Percentiles rank a stretch among this genome's conserved stretches.
These are phyloP conservation scores for Corythornis madagascariensis DNA, from an alignment of 2,113 vertebrate species.

Conservation along the genomic window DNA sequence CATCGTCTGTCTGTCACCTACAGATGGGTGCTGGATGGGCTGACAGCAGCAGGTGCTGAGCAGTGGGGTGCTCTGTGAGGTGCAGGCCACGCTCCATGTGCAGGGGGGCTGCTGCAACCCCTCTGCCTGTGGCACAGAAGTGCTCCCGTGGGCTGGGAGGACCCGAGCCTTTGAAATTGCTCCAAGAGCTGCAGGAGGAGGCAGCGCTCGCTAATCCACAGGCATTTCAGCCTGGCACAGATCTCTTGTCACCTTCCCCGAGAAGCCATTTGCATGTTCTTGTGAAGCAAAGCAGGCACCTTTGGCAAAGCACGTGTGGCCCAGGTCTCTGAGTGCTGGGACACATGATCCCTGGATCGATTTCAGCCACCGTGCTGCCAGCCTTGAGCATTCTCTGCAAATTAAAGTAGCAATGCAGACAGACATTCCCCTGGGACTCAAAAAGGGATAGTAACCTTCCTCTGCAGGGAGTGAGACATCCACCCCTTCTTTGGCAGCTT, in stretches of 20 bases:
- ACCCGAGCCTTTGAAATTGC: not conserved
- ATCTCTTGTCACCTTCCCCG: not conserved
- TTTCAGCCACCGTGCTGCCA: not conserved
- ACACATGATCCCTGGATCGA: not conserved
- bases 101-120: not conserved
- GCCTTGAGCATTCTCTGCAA: not conserved
- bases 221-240: not conserved
- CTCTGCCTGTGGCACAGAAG: not conserved
- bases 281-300: not conserved
- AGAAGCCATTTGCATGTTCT: not conserved
- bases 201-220: not conserved
- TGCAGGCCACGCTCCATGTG: fast-evolving
- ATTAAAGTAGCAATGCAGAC: not conserved
- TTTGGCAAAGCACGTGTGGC: not conserved
- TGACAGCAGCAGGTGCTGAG: not conserved
- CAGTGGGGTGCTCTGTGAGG: fast-evolving
- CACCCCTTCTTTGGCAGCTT: not conserved
- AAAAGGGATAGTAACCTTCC: not conserved
- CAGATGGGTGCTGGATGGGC: not conserved
- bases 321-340: not conserved
- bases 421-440: not conserved
- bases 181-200: not conserved
- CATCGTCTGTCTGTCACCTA: too few relatives aligned
- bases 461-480: not conserved
- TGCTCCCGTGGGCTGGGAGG: fast-evolving